Conservation (phyloP, 2,113 vertebrate genomes). For the Geococcyx californianus region DNA sequence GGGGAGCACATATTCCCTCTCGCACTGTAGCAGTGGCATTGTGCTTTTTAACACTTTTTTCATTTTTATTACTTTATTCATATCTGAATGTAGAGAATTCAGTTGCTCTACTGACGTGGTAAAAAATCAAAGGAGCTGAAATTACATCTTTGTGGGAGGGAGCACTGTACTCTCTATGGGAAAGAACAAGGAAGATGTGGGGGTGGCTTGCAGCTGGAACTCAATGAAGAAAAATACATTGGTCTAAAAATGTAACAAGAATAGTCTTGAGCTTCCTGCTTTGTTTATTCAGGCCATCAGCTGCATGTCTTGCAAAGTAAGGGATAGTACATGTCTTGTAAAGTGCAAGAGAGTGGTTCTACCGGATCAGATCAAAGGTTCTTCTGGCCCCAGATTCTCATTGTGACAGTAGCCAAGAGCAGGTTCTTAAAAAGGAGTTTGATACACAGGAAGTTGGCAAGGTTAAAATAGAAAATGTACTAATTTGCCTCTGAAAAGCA, state of each 20-base stretch:
- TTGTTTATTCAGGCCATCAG: not conserved
- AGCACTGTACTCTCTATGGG: not conserved
- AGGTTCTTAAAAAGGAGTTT: not conserved
- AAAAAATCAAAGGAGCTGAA: not conserved
- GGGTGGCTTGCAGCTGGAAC: not conserved
- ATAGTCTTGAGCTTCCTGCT: not conserved
- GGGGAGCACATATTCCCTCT: not conserved
- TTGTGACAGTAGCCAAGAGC: not conserved
- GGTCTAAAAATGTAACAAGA: not conserved
- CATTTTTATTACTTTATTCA: not conserved
- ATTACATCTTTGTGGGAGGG: not conserved
- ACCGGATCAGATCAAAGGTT: not conserved
- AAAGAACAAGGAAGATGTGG: fast-evolving
- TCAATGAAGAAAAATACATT: not conserved
- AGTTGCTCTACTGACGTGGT: not conserved
- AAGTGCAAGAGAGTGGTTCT: not conserved
- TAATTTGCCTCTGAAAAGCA: not conserved
- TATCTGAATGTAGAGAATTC: not conserved
- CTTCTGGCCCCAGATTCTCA: not conserved
- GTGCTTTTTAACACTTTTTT: not conserved
- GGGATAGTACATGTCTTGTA: not conserved
- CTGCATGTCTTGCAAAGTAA: not conserved
- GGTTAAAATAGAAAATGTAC: not conserved
- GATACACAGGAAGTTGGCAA: not conserved
- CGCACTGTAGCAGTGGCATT: not conserved